Evolutionary conservation across 1,140 invertebrate genomes (phyloP).

Genomic region (Thalassaphorura encarpata): DNA sequence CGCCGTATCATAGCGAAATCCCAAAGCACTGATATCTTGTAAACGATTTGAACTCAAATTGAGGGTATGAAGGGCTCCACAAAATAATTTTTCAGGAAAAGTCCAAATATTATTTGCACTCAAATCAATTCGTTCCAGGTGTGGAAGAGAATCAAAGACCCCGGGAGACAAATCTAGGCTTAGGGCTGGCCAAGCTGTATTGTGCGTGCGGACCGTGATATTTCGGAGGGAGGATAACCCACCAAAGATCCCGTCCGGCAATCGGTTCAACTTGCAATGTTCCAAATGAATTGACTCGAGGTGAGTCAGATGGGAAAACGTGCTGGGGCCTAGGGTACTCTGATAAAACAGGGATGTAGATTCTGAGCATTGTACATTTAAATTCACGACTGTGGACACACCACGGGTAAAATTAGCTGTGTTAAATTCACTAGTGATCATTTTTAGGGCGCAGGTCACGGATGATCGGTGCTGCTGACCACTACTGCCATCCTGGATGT

Average conservation of each 20-base stretch:
- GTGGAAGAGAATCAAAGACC: conserved; percentile 61
- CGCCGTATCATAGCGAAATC: conserved; percentile 49
- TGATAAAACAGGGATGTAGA: conserved; percentile 78
- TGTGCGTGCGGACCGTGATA: conserved; percentile 73
- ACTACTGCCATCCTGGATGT: no score
- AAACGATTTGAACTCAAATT: conserved; percentile 73
- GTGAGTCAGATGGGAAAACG: conserved; percentile 69
- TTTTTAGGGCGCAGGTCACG: no score
- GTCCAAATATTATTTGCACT: conserved; percentile 79
- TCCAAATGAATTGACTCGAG: conserved; percentile 72
- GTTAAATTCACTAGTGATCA: no score
- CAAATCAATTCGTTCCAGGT: conserved; percentile 65
- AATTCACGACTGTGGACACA: no score
- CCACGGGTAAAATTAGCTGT: no score
- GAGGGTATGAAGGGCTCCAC: conserved; percentile 60
- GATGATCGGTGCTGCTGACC: no score
- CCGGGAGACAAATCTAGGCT: conserved; percentile 62
- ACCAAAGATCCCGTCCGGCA: conserved; percentile 68
- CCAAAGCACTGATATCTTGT: conserved; percentile 66
- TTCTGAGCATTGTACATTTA: no score
- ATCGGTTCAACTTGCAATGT: conserved; percentile 76
- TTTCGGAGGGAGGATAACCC: conserved; percentile 63
- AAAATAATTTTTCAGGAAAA: conserved; percentile 73
- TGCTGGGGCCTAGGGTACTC: conserved; percentile 70
- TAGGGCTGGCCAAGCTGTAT: conserved; percentile 78